Conservation (phyloP, 1,140 invertebrate genomes). For the Achroia grisella region DNA sequence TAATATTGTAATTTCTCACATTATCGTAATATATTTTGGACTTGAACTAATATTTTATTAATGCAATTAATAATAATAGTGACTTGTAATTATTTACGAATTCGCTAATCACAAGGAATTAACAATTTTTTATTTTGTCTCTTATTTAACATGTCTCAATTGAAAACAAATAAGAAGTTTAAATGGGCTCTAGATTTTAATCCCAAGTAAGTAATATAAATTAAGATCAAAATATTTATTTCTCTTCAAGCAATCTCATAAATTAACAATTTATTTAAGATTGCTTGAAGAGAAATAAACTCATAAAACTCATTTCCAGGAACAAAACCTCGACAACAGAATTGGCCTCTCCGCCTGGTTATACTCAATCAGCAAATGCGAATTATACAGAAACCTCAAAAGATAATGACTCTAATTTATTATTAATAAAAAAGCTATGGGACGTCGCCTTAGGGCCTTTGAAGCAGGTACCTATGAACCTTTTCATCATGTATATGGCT, state of each 20-base stretch:
- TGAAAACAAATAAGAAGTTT: slow-evolving; percentile 59
- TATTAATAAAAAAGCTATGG: slow-evolving; percentile 97
- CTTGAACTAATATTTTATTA: no score
- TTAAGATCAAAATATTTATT: background rate
- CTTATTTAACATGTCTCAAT: slow-evolving; percentile 42
- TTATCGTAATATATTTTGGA: no score
- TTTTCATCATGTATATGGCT: slow-evolving; percentile 99
- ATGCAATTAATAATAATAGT: no score
- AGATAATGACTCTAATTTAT: slow-evolving; percentile 85
- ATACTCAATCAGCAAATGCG: slow-evolving; percentile 80
- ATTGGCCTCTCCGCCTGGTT: slow-evolving; percentile 88
- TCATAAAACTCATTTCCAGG: slow-evolving; percentile 21
- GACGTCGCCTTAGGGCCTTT: slow-evolving; percentile 96
- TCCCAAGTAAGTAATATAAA: slow-evolving; percentile 35
- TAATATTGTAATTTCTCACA: no score
- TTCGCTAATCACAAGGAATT: no score
- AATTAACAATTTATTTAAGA: no score
- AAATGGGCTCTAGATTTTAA: slow-evolving; percentile 69
- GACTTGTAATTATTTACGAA: no score
- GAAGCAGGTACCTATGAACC: slow-evolving; percentile 98
- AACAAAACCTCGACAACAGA: slow-evolving; percentile 47
- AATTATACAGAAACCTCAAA: slow-evolving; percentile 84
- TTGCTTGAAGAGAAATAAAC: no score
- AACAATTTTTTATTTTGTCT: no score
- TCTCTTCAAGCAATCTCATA: no score